Evolutionary conservation across 2,113 vertebrate species (phyloP).

Genomic region (Festucalex cinctus): DNA sequence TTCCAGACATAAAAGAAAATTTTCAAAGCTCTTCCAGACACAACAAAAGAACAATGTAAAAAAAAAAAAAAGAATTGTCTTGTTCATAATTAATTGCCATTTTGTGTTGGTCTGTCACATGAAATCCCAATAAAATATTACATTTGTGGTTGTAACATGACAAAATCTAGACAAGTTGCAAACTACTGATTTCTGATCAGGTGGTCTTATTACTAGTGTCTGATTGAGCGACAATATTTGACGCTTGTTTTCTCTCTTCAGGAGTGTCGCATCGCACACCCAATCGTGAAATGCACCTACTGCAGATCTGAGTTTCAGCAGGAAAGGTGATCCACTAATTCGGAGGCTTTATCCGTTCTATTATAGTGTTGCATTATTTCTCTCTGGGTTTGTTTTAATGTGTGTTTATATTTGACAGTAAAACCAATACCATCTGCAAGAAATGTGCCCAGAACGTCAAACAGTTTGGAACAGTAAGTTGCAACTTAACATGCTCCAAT

Average conservation of each 20-base stretch:
- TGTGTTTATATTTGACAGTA: slow-evolving; percentile 73
- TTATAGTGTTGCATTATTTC: not conserved
- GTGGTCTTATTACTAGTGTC: no score
- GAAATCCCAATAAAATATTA: no score
- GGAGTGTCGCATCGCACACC: slow-evolving; percentile 97
- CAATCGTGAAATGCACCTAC: slow-evolving; percentile 96
- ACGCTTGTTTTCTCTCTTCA: slow-evolving; percentile 35
- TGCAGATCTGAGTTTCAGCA: slow-evolving; percentile 98
- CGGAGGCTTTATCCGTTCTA: not conserved
- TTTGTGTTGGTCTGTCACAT: no score
- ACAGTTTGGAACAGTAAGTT: slow-evolving; percentile 94
- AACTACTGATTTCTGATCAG: no score
- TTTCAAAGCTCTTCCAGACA: no score
- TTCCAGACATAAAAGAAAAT: no score
- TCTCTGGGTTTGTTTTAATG: not conserved
- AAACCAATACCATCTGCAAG: slow-evolving; percentile 99
- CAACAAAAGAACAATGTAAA: no score
- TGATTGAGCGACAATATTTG: not conserved
- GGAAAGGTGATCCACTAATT: slow-evolving; percentile 79
- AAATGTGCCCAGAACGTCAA: slow-evolving; percentile 99
- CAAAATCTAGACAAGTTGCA: no score
- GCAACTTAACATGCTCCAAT: not conserved
- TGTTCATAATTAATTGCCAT: no score
- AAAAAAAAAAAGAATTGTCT: no score
- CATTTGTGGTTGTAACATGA: no score